These are phyloP conservation scores for Turritopsis dohrnii DNA, from an alignment of 30 jellyfish, hydroid and myxozoan species.

Conservation along the genomic window DNA sequence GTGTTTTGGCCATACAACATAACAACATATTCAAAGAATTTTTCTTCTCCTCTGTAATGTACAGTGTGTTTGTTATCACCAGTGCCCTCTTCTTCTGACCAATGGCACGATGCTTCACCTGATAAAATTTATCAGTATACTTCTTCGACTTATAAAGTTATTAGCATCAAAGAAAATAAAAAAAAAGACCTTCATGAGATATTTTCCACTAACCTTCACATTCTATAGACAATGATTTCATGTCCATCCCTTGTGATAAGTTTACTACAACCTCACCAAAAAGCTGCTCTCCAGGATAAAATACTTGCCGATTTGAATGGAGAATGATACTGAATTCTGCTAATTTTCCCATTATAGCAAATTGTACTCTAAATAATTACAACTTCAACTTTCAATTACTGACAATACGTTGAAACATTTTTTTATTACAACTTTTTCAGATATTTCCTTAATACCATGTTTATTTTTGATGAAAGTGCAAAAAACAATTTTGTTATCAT, in stretches of 20 bases:
- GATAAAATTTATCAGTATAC: neutral
- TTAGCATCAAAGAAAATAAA: too few species aligned
- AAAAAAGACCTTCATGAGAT: too few species aligned
- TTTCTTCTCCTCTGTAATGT: constrained; percentile 5
- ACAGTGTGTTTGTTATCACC: constrained; percentile 4
- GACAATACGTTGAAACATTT: too few species aligned
- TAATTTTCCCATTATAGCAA: constrained; percentile 3
- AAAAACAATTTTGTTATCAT: too few species aligned
- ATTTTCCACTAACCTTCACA: neutral
- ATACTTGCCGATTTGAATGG: constrained; percentile 21
- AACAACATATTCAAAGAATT: constrained; percentile 17
- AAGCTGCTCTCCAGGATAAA: constrained; percentile 35
- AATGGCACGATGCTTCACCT: constrained; percentile 24
- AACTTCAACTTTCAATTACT: too few species aligned
- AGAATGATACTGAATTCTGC: constrained; percentile 20
- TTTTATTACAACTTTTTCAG: too few species aligned
- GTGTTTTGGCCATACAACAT: constrained; percentile 2
- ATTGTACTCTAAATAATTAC: too few species aligned
- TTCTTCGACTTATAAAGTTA: too few species aligned
- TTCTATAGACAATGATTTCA: neutral
- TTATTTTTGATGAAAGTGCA: too few species aligned
- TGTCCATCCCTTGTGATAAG: constrained; percentile 15
- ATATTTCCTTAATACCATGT: too few species aligned
- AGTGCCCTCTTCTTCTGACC: constrained; percentile 17
- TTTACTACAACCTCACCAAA: constrained; percentile 17